Percentiles rank a stretch among this genome's conserved stretches.
These are phyloP conservation scores for Hirtodrosophila histrioides DNA, from an alignment of 2,888 invertebrate genomes.

Conservation along the genomic window DNA sequence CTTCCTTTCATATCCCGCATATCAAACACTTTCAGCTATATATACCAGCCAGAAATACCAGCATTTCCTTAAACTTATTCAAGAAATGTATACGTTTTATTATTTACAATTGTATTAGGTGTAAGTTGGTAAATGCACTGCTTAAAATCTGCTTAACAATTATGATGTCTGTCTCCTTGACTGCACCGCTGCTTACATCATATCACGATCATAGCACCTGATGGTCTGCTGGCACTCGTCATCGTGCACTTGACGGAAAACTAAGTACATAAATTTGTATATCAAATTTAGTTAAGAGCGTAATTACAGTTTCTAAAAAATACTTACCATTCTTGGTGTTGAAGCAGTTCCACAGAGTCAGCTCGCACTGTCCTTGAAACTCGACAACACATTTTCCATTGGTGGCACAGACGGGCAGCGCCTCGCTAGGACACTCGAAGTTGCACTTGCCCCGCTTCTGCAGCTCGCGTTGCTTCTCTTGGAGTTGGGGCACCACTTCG, in stretches of 20 bases:
- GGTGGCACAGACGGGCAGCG: constrained; percentile 65
- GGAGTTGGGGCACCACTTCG: constrained; percentile 48
- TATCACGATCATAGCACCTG: constrained; percentile 60
- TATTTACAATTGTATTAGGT: neutral
- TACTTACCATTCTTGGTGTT: constrained; percentile 70
- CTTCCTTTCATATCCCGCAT: too few species aligned
- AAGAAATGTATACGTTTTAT: neutral
- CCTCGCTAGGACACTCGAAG: constrained; percentile 55
- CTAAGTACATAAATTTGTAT: constrained; percentile 20
- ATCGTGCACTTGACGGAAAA: constrained; percentile 66
- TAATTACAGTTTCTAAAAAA: fast-evolving
- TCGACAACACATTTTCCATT: constrained; percentile 66
- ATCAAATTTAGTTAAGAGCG: neutral
- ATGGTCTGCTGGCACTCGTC: constrained; percentile 59
- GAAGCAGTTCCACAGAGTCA: constrained; percentile 71
- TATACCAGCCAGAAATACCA: too few species aligned
- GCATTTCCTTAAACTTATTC: neutral
- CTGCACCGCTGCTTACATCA: constrained; percentile 23
- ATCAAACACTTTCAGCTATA: too few species aligned
- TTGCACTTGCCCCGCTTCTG: constrained; percentile 61
- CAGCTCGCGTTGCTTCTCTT: constrained; percentile 48
- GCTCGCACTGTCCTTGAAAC: constrained; percentile 67
- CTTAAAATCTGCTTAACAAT: neutral
- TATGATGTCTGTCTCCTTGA: too few species aligned
- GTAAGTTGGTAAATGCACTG: neutral